Conservation (phyloP, 2,113 vertebrate species). For the Sclerurus mexicanus region DNA sequence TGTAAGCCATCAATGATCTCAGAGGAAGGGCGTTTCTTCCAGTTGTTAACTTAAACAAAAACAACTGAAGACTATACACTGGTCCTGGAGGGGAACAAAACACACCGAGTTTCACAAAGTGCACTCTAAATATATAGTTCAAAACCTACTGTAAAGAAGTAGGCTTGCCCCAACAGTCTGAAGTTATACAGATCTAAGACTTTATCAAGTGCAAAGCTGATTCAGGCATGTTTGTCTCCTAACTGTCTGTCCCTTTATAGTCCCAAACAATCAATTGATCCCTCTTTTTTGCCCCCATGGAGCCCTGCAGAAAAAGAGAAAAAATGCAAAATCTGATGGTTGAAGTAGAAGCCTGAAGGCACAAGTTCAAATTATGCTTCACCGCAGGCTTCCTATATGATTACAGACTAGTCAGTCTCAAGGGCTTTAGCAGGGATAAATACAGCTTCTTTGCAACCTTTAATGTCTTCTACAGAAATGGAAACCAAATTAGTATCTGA, state of each 20-base stretch:
- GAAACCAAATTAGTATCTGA: neutral
- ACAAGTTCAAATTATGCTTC: neutral
- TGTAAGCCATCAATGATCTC: slow-evolving; percentile 52
- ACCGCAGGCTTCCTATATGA: slow-evolving; percentile 18
- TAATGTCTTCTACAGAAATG: neutral
- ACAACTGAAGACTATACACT: slow-evolving; percentile 21
- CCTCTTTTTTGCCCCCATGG: neutral
- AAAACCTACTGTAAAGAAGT: neutral
- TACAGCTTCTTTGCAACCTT: neutral
- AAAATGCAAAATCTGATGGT: neutral
- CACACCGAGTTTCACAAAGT: neutral
- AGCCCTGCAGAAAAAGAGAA: neutral
- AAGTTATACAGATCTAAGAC: neutral
- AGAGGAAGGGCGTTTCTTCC: slow-evolving; percentile 62
- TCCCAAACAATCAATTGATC: neutral
- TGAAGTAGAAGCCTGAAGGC: neutral
- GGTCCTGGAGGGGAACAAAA: neutral
- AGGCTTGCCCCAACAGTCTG: neutral
- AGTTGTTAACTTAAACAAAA: slow-evolving; percentile 51
- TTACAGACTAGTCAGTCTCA: slow-evolving; percentile 2
- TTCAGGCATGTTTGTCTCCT: neutral
- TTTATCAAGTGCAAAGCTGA: neutral
- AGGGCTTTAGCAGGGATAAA: neutral
- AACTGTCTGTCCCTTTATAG: neutral
- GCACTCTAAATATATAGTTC: neutral